These are phyloP conservation scores for Xiphophorus couchianus DNA, from an alignment of 2,113 vertebrate genomes.

Conservation along the genomic window DNA sequence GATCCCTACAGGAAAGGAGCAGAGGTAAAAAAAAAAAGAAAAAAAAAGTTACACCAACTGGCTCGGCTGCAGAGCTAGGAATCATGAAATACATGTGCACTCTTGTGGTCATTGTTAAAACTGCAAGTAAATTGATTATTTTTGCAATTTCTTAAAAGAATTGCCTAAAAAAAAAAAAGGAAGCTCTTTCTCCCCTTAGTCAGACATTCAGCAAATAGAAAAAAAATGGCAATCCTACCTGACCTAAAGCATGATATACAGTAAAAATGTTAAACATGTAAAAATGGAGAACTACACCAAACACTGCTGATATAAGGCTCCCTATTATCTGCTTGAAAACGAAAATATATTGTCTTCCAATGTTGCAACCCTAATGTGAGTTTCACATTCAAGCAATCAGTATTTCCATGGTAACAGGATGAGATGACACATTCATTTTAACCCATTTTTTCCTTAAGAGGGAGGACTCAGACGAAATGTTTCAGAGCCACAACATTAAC, in stretches of 20 bases:
- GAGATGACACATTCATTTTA: neutral
- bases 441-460: neutral
- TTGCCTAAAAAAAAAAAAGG: too few species aligned
- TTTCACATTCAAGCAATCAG: too few species aligned
- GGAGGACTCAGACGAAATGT: neutral
- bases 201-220: too few species aligned
- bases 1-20: conserved; percentile 81
- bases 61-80: neutral
- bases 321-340: neutral
- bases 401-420: too few species aligned
- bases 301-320: neutral
- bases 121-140: conserved; percentile 33
- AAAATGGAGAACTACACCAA: neutral
- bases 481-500: neutral
- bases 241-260: neutral
- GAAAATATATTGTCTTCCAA: neutral
- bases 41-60: neutral
- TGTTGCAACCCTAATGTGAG: too few species aligned
- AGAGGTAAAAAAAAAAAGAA: neutral
- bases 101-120: conserved; percentile 62
- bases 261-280: neutral
- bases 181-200: too few species aligned
- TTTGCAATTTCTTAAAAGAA: neutral
- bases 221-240: neutral
- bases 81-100: conserved; percentile 18